phyloP scores from a whole-genome alignment of 1,140 invertebrate species.

The Tetranychus urticae region DNA sequence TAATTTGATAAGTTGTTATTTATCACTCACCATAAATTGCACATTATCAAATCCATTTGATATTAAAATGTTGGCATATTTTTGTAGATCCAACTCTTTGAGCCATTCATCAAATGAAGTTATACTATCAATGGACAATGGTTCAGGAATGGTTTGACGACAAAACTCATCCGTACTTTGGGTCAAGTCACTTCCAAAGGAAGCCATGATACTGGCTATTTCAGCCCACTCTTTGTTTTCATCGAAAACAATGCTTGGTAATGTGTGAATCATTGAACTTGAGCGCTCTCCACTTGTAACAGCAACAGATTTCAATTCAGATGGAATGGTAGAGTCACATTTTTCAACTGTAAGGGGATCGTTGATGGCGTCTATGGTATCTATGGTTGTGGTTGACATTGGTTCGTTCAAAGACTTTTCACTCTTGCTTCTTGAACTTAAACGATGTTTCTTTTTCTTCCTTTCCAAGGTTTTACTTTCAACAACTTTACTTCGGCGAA shows the following conservation, averaged over 20 bases:
- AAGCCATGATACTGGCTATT: conserved; percentile 78
- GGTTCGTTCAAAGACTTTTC: too few relatives aligned
- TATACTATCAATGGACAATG: not conserved
- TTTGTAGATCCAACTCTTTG: conserved; percentile 40
- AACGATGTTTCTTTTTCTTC: not conserved
- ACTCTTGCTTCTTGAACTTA: too few relatives aligned
- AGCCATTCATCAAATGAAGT: conserved; percentile 47
- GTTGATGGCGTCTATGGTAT: not conserved
- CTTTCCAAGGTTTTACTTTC: not conserved
- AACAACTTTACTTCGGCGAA: not conserved
- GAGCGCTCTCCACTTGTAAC: not conserved
- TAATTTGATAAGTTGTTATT: too few relatives aligned
- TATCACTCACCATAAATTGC: conserved; percentile 50
- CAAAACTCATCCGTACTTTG: conserved; percentile 36
- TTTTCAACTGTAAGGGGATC: not conserved
- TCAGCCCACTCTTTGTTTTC: conserved; percentile 46
- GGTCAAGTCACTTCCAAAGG: conserved; percentile 39
- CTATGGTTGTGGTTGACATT: too few relatives aligned
- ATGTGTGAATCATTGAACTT: not conserved
- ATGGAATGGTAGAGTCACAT: too few relatives aligned
- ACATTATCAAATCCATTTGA: conserved; percentile 76
- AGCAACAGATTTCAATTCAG: not conserved
- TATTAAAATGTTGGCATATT: conserved; percentile 57
- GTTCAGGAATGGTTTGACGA: not conserved
- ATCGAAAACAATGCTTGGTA: not conserved